Percentiles rank a stretch among this genome's conserved stretches.
These are phyloP conservation scores for Deroptyus accipitrinus DNA, from an alignment of 2,113 vertebrate species.

Conservation along the genomic window DNA sequence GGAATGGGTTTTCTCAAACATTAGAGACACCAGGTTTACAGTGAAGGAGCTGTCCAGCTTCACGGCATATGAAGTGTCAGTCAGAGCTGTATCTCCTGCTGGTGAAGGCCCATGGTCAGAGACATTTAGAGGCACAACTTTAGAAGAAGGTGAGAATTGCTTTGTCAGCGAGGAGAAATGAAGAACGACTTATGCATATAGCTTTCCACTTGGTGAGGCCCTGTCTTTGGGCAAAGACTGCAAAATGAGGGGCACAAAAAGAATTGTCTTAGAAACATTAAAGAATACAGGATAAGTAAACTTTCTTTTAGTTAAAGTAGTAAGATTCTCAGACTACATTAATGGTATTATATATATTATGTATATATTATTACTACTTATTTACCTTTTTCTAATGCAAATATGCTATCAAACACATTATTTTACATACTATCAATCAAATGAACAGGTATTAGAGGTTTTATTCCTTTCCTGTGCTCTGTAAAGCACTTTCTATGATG, in stretches of 20 bases:
- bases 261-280: background rate
- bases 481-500: background rate
- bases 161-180: background rate
- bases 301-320: background rate
- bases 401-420: background rate
- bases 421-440: background rate
- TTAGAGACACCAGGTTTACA: conserved; percentile 42
- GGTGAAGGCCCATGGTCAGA: conserved; percentile 70
- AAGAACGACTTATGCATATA: background rate
- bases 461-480: background rate
- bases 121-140: conserved; percentile 71
- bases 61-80: conserved; percentile 56
- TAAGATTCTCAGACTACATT: background rate
- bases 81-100: conserved; percentile 75
- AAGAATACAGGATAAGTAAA: background rate
- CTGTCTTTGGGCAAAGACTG: background rate
- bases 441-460: background rate
- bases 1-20: conserved; percentile 39
- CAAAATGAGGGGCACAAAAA: background rate
- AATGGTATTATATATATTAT: background rate
- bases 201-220: background rate
- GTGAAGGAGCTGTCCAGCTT: conserved; percentile 53
- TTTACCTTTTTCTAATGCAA: background rate
- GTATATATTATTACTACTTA: background rate
- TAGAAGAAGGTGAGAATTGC: conserved; percentile 71